phyloP scores from a whole-genome alignment of 2,888 invertebrate genomes.

The Taenaris catops region DNA sequence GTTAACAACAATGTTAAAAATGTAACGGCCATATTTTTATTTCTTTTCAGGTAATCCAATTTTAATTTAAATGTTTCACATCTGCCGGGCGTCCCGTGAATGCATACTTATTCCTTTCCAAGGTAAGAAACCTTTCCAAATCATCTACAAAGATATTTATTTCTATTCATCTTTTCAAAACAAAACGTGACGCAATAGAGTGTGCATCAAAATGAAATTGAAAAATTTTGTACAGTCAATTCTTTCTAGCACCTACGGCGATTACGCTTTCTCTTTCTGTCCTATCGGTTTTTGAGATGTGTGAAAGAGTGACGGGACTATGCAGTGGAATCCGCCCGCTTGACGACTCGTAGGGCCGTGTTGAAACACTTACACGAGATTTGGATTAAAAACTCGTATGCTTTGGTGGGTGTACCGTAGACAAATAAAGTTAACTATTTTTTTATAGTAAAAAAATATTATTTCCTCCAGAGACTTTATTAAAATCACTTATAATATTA shows the following conservation, averaged over 20 bases:
- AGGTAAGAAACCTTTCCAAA: slow-evolving; percentile 21
- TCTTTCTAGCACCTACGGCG: slow-evolving; percentile 26
- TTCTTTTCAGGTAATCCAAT: slow-evolving; percentile 30
- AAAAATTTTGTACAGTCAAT: slow-evolving; percentile 30
- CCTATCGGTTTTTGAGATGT: slow-evolving; percentile 13
- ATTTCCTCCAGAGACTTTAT: too few species aligned
- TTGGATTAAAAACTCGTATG: slow-evolving; percentile 65
- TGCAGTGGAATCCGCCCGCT: slow-evolving; percentile 38
- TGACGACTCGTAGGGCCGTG: slow-evolving; percentile 45
- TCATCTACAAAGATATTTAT: slow-evolving; percentile 23
- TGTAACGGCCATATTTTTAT: slow-evolving; percentile 8
- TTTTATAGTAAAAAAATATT: too few species aligned
- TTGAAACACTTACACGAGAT: slow-evolving; percentile 71
- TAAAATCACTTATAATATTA: too few species aligned
- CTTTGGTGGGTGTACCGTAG: slow-evolving; percentile 44
- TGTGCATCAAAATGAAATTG: slow-evolving; percentile 32
- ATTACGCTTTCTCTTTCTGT: slow-evolving; percentile 24
- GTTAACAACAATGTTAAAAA: not conserved
- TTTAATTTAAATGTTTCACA: too few species aligned
- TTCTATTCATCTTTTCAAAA: slow-evolving; percentile 24
- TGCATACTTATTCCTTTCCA: too few species aligned
- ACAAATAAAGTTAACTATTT: slow-evolving; percentile 35
- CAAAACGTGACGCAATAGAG: slow-evolving; percentile 27
- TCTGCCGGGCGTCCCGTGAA: too few species aligned
- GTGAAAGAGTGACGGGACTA: slow-evolving; percentile 31